Conservation (phyloP, 2,113 vertebrate species). For the Heterotis niloticus region DNA sequence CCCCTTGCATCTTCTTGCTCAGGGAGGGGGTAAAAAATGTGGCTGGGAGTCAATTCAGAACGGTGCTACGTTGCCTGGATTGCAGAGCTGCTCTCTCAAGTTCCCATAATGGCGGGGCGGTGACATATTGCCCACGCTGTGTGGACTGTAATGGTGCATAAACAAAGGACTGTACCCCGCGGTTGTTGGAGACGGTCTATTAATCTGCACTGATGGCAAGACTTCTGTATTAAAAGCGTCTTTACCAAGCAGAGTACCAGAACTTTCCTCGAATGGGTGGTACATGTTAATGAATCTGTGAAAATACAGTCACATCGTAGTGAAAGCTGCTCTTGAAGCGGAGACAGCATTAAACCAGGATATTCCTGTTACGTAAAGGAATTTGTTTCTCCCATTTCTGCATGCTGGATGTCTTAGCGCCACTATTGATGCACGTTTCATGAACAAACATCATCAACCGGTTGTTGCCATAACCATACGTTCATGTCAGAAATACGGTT, state of each 20-base stretch:
- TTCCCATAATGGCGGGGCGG: not conserved
- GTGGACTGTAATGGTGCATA: constrained; percentile 6
- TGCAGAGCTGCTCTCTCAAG: not conserved
- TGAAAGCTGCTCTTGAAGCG: too few species aligned
- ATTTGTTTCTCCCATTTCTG: not conserved
- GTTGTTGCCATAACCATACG: too few species aligned
- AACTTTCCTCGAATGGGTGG: too few species aligned
- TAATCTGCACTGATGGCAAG: not conserved
- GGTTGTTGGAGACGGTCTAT: not conserved
- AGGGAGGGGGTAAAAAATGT: not conserved
- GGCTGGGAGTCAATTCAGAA: not conserved
- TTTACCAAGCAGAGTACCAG: too few species aligned
- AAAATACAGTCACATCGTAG: too few species aligned
- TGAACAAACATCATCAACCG: too few species aligned
- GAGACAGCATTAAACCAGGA: too few species aligned
- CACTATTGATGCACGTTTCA: not conserved
- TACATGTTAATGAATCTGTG: too few species aligned
- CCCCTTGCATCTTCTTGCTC: too few species aligned
- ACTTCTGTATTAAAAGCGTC: too few species aligned
- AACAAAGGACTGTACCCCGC: not conserved
- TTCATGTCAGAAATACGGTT: not conserved
- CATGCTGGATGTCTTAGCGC: not conserved
- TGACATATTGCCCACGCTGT: not conserved
- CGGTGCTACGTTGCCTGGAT: not conserved
- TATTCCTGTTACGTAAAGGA: too few species aligned